Evolutionary conservation across 2,888 invertebrate species (phyloP), one percentile per base, ranked within the genome.

Genomic region (Erebia ligea): DNA sequence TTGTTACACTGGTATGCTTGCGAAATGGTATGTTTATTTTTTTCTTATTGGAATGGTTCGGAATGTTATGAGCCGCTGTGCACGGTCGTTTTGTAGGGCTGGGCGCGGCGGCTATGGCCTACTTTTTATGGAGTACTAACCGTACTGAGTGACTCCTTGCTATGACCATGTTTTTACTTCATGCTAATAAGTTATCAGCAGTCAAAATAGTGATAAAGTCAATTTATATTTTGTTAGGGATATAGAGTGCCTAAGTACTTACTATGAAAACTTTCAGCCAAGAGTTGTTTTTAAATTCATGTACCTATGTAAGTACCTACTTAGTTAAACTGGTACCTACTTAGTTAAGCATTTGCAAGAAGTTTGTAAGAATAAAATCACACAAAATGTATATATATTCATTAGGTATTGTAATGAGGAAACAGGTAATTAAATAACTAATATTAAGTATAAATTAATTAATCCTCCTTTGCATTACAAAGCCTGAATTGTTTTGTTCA

Each of bases 31-130:
- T 61, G 61, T 64, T 64, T 61, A 65, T 65, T 52, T 61, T 70
- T 66, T 72, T 74, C 70, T 65, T 65, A 74, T 74, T 70, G 72
- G 72, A 74, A 74, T 72, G 58, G 66, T 57, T 62, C 19, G 45
- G 65, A 58, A 54, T 25, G 2, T 45, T 10, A 34, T 42, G 10
- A 9, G 48, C 17, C 57, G 61, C 70, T 68, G 71, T 68, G 64
- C 66, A 70, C 61, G 69, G 59, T 64, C 68, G 63, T 67, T 45
- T 52, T 64, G 65, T 58, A 67, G 62, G 73, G 73, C 79, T n/a
- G 89, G 92, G 92, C 86, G 91, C 90, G 91, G 90, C 86, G 86
- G 83, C 84, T 77, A 6, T 84, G 91, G 81, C 88, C 92, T 81
- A 92, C 87, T 88, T 91, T 83, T 83, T 76, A 74, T 76, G 72